Evolutionary conservation across 64 coral and sea anemone species (phyloP), one percentile per base, ranked within the genome.

Genomic region (Exaiptasia diaphana): DNA sequence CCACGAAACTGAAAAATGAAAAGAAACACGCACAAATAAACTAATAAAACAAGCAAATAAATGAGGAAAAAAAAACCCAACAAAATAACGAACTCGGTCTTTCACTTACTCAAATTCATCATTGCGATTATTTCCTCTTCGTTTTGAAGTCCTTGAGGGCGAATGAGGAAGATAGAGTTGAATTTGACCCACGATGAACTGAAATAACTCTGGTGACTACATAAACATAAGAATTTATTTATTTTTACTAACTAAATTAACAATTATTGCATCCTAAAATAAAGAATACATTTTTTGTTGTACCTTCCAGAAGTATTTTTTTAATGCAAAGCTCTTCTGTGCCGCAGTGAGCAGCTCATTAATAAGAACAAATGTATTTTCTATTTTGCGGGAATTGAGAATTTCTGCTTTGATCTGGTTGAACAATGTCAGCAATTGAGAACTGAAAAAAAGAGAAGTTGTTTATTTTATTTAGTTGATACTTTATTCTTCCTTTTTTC

Each of bases 261-360:
- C n/a, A n/a, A n/a, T n/a, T n/a, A n/a, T n/a, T n/a, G n/a, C n/a
- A n/a, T n/a, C n/a, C n/a, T n/a, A n/a, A n/a, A n/a, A n/a, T n/a
- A n/a, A n/a, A n/a, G n/a, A n/a, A n/a, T n/a, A n/a, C n/a, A n/a
- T n/a, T n/a, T n/a, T n/a, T n/a, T n/a, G n/a, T n/a, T n/a, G 4
- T 90, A 97, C 94, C 94, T 92, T 91, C 94, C 94, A 97, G 68
- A 97, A 97, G 53, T 73, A 92, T 62, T 97, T 97, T 18, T 97
- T 97, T 10, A 97, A 33, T 28, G 69, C 52, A 56, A 92, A 84
- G 40, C 90, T 87, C 42, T 92, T 97, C 68, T 97, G 89, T 57
- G 89, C 90, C 50, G 79, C 94, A 48, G 74, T 92, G 14, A 80
- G 67, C 12, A 97, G 46, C 50, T 97, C 94, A 29, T 97, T 83